Percentiles rank a stretch among this genome's conserved stretches.
These are phyloP conservation scores for Panagrolaimus sp. DNA, from an alignment of 1,140 invertebrate genomes.

Conservation along the genomic window DNA sequence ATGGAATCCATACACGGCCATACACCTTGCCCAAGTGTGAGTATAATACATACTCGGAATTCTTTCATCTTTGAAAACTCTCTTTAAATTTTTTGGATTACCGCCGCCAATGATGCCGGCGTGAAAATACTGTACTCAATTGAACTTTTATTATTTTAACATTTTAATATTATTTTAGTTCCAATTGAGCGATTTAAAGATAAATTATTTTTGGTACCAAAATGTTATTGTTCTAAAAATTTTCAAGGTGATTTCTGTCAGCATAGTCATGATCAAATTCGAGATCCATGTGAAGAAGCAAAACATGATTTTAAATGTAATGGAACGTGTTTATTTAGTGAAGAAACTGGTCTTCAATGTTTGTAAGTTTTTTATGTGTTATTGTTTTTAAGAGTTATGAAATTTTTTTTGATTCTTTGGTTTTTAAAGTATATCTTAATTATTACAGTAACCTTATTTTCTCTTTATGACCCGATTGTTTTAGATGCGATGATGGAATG, in stretches of 20 bases:
- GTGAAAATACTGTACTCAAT: too few species aligned
- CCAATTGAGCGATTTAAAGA: background rate
- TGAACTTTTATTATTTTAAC: conserved; percentile 2
- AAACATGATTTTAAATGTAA: background rate
- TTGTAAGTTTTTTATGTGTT: background rate
- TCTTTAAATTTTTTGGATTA: too few species aligned
- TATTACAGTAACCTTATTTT: too few species aligned
- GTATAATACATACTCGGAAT: too few species aligned
- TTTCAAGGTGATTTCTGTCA: conserved; percentile 35
- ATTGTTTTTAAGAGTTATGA: too few species aligned
- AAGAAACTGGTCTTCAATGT: background rate
- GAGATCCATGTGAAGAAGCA: conserved; percentile 26
- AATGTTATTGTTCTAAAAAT: conserved; percentile 24
- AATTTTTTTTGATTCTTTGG: background rate
- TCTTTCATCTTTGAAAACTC: too few species aligned
- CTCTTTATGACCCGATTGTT: background rate
- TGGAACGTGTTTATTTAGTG: conserved; percentile 20
- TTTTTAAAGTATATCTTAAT: too few species aligned
- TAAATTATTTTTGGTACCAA: conserved; percentile 26
- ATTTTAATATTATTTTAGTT: background rate
- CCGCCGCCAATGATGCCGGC: too few species aligned
- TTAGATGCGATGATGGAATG: conserved; percentile 28
- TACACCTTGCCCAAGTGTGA: too few species aligned
- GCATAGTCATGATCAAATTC: background rate
- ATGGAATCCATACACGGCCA: too few species aligned